A percentile compares a stretch with the other conserved stretches of the same genome.
These are phyloP conservation scores for Andricus curvator DNA, from an alignment of 2,888 invertebrate species.

Conservation along the genomic window DNA sequence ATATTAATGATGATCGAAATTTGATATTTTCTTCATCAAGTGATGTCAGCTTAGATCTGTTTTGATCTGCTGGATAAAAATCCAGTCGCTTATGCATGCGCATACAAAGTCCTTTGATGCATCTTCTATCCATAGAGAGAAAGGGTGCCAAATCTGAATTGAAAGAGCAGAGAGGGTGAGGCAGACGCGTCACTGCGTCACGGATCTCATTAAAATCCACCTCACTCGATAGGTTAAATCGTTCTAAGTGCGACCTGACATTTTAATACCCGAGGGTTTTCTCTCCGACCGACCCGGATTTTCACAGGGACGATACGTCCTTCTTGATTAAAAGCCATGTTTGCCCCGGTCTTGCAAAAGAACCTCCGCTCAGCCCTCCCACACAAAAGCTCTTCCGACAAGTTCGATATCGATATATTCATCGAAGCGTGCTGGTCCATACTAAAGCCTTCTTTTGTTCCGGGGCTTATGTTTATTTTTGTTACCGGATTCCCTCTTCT, in stretches of 20 bases:
- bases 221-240: conserved; percentile 14
- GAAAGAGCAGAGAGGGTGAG: not conserved
- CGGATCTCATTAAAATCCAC: conserved; percentile 33
- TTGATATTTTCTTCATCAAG: not conserved
- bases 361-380: not conserved
- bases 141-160: conserved; percentile 26
- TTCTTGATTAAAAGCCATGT: conserved; percentile 34
- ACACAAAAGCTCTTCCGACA: conserved; percentile 14
- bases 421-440: not conserved
- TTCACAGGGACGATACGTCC: conserved; percentile 4
- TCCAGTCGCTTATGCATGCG: conserved; percentile 21
- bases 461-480: not conserved
- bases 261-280: not conserved
- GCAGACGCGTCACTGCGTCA: not conserved
- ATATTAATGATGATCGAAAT: not conserved
- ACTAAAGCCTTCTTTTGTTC: conserved; percentile 13
- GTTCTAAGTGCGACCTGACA: conserved; percentile 16
- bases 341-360: not conserved
- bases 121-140: not conserved
- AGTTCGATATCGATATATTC: conserved; percentile 22
- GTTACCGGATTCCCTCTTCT: not conserved
- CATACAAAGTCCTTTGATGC: conserved; percentile 19
- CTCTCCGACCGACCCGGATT: not conserved
- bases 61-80: conserved; percentile 35
- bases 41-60: conserved; percentile 6